Conservation (phyloP, 1,140 invertebrate genomes). For the Drosophila pandora region DNA sequence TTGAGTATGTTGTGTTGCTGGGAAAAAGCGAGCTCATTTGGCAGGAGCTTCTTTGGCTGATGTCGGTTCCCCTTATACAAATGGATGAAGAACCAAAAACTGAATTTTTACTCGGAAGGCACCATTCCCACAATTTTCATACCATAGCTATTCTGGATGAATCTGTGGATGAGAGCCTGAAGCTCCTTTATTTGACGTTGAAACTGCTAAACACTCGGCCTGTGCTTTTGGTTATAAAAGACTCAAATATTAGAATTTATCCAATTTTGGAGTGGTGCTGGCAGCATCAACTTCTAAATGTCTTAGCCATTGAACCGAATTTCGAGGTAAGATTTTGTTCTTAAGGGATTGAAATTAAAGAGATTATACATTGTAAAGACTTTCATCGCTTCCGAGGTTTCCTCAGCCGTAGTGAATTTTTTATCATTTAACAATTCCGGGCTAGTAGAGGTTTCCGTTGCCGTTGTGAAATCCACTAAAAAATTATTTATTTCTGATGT, state of each 20-base stretch:
- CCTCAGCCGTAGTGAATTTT: too few relatives aligned
- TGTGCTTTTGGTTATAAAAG: conserved; percentile 40
- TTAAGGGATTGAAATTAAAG: neutral
- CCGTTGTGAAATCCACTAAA: neutral
- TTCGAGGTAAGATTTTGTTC: conserved; percentile 48
- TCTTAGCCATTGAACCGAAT: conserved; percentile 38
- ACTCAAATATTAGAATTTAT: neutral
- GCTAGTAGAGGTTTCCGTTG: neutral
- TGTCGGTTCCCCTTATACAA: conserved; percentile 44
- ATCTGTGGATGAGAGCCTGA: conserved; percentile 14
- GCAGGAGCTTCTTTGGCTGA: conserved; percentile 10
- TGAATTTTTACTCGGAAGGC: conserved; percentile 2
- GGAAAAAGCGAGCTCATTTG: conserved; percentile 4
- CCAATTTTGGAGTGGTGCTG: conserved; percentile 52
- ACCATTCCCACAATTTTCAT: conserved; percentile 31
- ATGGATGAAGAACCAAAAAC: conserved; percentile 3
- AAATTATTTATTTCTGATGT: neutral
- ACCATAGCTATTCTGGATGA: conserved; percentile 35
- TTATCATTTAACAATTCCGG: too few relatives aligned
- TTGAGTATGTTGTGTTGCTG: conserved; percentile 41
- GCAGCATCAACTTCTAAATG: conserved; percentile 60
- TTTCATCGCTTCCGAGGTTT: too few relatives aligned
- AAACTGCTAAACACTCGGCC: conserved; percentile 33
- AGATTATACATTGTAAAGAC: neutral
- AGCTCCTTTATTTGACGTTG: conserved; percentile 26